A percentile compares a stretch with the other conserved stretches of the same genome.
These are phyloP conservation scores for Apamea sordens DNA, from an alignment of 2,888 invertebrate genomes.

Conservation along the genomic window DNA sequence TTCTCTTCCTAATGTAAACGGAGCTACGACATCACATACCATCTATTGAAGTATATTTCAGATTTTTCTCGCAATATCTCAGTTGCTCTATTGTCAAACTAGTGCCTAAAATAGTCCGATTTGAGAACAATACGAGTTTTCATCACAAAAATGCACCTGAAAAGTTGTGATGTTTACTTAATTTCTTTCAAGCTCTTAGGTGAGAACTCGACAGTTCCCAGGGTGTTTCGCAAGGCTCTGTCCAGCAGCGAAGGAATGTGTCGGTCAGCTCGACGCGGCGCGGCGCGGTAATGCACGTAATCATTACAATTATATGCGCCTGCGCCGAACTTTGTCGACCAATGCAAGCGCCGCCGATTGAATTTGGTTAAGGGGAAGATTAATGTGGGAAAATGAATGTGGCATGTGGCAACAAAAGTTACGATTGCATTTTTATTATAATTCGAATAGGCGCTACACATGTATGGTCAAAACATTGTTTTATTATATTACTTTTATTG, in stretches of 20 bases:
- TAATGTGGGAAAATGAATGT: not conserved
- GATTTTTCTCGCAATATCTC: not conserved
- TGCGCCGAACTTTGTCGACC: slow-evolving; percentile 56
- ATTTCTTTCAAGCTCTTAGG: not conserved
- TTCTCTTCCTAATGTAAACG: not conserved
- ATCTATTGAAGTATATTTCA: not conserved
- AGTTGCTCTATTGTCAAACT: not conserved
- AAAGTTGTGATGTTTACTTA: not conserved
- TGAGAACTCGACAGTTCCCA: slow-evolving; percentile 50
- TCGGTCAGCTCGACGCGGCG: slow-evolving; percentile 60
- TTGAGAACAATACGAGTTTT: not conserved
- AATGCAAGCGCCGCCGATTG: slow-evolving; percentile 39
- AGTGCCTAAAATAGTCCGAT: not conserved
- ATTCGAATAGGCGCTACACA: not conserved
- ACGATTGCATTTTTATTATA: not conserved
- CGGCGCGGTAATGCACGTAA: slow-evolving; percentile 60
- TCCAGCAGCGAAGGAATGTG: slow-evolving; percentile 64
- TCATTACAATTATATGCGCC: slow-evolving; percentile 67
- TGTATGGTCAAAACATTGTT: not conserved
- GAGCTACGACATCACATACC: not conserved
- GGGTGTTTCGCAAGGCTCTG: slow-evolving; percentile 44
- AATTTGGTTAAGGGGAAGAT: slow-evolving; percentile 57
- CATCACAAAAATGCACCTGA: slow-evolving; percentile 6
- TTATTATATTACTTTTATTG: not conserved
- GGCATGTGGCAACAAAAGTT: not conserved